Percentiles rank a stretch among this genome's conserved stretches.
phyloP scores from a whole-genome alignment of 53 echinoderm and acorn worm genomes.

The Patiria pectinifera region DNA sequence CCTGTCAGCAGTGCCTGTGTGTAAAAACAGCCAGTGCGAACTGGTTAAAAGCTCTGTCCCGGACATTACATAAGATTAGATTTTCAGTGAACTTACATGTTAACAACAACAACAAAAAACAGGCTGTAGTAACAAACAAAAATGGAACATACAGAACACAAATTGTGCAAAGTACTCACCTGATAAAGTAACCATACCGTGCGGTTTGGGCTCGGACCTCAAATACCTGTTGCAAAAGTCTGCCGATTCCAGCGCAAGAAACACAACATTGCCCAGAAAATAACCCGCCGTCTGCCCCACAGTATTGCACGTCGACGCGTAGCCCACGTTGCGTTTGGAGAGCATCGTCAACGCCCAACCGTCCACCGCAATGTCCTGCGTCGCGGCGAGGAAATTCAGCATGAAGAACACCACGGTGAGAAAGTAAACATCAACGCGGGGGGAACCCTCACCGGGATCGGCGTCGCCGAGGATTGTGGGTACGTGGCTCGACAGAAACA shows the following conservation, averaged over 20 bases:
- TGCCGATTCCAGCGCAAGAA: constrained; percentile 93
- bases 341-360: constrained; percentile 99
- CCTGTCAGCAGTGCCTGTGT: too few species aligned
- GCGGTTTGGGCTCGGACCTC: constrained; percentile 74
- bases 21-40: too few species aligned
- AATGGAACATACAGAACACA: too few species aligned
- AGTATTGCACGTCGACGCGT: constrained; percentile 95
- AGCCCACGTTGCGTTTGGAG: constrained; percentile 87
- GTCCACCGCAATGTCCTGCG: constrained; percentile 97
- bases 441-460: constrained; percentile 21
- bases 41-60: too few species aligned
- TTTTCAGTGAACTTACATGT: too few species aligned
- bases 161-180: constrained; percentile 55
- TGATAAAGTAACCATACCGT: constrained; percentile 86
- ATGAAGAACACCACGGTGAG: constrained; percentile 89
- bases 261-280: constrained; percentile 93
- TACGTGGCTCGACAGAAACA: constrained; percentile 77
- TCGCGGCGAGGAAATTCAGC: constrained; percentile 97
- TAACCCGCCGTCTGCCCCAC: constrained; percentile 96
- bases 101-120: too few species aligned
- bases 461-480: constrained; percentile 77
- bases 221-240: constrained; percentile 96
- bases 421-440: constrained; percentile 69
- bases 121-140: too few species aligned
- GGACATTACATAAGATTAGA: too few species aligned